Percentiles rank a stretch among this genome's conserved stretches.
These are phyloP conservation scores for Buteo buteo DNA, from an alignment of 2,113 vertebrate genomes.

Conservation along the genomic window DNA sequence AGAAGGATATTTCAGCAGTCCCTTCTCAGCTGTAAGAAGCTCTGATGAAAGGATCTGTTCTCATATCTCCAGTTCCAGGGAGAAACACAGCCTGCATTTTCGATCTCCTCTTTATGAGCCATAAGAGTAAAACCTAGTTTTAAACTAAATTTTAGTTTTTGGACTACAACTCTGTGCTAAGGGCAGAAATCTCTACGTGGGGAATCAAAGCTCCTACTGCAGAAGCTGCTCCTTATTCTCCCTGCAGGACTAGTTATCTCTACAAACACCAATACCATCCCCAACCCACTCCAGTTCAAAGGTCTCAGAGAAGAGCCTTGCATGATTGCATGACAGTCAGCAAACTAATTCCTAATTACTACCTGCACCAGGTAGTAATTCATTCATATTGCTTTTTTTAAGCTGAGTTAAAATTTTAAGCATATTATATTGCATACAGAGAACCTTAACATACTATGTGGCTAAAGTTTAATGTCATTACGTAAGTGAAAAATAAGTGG, in stretches of 20 bases:
- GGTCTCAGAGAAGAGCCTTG: background rate
- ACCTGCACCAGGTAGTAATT: background rate
- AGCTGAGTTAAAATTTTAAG: background rate
- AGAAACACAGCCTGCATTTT: background rate
- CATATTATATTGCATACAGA: background rate
- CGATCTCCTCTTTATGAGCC: background rate
- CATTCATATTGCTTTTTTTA: background rate
- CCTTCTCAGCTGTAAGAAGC: background rate
- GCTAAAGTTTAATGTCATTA: background rate
- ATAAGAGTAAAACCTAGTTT: background rate
- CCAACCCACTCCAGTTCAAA: background rate
- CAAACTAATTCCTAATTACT: background rate
- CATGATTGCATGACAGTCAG: fast-evolving
- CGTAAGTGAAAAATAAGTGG: fast-evolving
- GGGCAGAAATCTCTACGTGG: background rate
- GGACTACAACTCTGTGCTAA: background rate
- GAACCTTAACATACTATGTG: background rate
- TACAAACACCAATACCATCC: background rate
- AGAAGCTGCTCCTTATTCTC: background rate
- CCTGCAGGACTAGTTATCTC: background rate
- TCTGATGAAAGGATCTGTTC: background rate
- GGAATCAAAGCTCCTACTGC: background rate
- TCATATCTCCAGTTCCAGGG: background rate
- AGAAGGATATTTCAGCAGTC: background rate
- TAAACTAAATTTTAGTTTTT: background rate